Evolutionary conservation across 2,113 vertebrate species (phyloP).

Genomic region (Ovis aries): ARS-UI_Ramb_v3.0 NC_056054.1:225096501-225097000

Average conservation of each 20-base stretch:
- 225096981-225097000: background rate
- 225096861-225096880: background rate
- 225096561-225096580: background rate
- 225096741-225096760: background rate
- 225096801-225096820: background rate
- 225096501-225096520: background rate
- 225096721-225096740: background rate
- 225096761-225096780: background rate
- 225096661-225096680: conserved; percentile 5
- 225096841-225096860: background rate
- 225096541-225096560: conserved; percentile 9
- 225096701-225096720: background rate
- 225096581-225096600: background rate
- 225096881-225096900: background rate
- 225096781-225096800: background rate
- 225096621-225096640: background rate
- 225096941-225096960: background rate
- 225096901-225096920: background rate
- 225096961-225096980: background rate
- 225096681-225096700: background rate
- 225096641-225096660: background rate
- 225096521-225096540: background rate
- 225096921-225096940: background rate
- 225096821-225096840: background rate
- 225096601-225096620: background rate